Percentiles rank a stretch among this genome's conserved stretches.
phyloP scores from a whole-genome alignment of 2,113 vertebrate genomes.

The Turdus rufiventris region DNA sequence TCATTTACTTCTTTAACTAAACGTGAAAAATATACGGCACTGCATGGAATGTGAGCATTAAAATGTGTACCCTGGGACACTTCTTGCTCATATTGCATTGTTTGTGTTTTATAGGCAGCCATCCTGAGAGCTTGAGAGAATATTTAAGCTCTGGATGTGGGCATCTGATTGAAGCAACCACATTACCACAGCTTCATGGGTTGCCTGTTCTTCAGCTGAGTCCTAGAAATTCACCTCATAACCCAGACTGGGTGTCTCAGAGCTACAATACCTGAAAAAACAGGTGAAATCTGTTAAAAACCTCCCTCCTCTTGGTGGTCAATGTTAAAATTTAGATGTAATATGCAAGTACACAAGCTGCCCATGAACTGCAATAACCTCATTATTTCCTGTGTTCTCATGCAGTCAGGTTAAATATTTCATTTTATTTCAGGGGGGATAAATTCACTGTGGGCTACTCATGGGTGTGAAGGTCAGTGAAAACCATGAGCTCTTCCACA shows the following conservation, averaged over 20 bases:
- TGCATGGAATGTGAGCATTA: conserved; percentile 60
- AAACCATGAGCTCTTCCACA: neutral
- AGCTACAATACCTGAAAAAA: neutral
- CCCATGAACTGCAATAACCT: neutral
- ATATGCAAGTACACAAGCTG: neutral
- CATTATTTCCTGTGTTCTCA: accelerated
- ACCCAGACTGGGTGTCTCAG: too few relatives aligned
- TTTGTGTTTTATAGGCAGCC: conserved; percentile 48
- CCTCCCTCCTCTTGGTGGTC: neutral
- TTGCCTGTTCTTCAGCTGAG: neutral
- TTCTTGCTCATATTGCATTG: conserved; percentile 48
- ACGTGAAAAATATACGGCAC: conserved; percentile 43
- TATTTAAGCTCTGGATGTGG: conserved; percentile 37
- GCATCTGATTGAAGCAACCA: neutral
- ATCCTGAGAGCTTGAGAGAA: conserved; percentile 28
- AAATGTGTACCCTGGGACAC: conserved; percentile 57
- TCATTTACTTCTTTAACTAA: conserved; percentile 41
- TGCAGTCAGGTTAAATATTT: neutral
- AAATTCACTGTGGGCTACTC: neutral
- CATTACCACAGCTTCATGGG: neutral
- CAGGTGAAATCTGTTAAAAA: neutral
- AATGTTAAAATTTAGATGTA: accelerated
- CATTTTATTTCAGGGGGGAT: neutral
- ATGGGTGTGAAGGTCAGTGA: neutral
- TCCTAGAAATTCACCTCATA: neutral